These are phyloP conservation scores for Salticus scenicus DNA, from an alignment of 2,888 invertebrate genomes.

Conservation along the genomic window DNA sequence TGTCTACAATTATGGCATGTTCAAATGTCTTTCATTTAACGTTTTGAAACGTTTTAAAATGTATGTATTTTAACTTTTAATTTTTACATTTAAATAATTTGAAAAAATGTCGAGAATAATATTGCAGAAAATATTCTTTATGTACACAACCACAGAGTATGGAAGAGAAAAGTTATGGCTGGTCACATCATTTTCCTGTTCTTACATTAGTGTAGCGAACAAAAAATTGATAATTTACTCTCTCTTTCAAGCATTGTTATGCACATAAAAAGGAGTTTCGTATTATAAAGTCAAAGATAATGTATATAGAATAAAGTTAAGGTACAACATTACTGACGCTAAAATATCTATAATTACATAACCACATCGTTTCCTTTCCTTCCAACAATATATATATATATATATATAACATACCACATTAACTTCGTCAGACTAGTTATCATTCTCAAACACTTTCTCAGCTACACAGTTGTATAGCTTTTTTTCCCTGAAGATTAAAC, in stretches of 20 bases:
- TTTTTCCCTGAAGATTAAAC: slow-evolving; percentile 28
- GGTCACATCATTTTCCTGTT: background rate
- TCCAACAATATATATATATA: no score
- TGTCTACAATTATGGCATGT: no score
- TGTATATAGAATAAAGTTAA: background rate
- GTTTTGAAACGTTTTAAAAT: no score
- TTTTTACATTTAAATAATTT: no score
- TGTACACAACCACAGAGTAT: no score
- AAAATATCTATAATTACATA: background rate
- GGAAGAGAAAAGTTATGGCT: no score
- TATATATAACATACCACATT: background rate
- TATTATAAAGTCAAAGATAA: background rate
- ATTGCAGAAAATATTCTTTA: no score
- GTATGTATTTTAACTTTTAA: no score
- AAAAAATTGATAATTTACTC: no score
- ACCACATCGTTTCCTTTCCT: background rate
- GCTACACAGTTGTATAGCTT: slow-evolving; percentile 35
- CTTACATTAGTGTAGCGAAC: no score
- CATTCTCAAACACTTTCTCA: slow-evolving; percentile 29
- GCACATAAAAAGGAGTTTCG: background rate
- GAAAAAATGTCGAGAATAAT: no score
- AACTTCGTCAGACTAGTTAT: slow-evolving; percentile 54
- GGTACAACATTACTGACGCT: background rate
- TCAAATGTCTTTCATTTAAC: no score
- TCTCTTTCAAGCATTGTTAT: background rate